Percentiles rank a stretch among this genome's conserved stretches.
Conservation (phyloP, 1,140 invertebrate species). For the Ylistrum balloti region DNA sequence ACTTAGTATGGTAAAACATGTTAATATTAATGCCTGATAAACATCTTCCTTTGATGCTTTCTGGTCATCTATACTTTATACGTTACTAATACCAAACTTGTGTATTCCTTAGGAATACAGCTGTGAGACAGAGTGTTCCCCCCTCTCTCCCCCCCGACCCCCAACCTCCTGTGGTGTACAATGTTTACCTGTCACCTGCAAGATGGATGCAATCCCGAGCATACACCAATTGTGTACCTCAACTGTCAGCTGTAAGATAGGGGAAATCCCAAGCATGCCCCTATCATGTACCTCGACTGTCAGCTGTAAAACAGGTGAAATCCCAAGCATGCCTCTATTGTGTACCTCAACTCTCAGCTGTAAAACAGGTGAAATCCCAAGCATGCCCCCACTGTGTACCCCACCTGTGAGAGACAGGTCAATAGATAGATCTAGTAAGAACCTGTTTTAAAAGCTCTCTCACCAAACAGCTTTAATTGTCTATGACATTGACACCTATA, state of each 20-base stretch:
- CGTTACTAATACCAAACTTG: too few relatives aligned
- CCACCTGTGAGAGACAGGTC: background rate
- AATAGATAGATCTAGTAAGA: background rate
- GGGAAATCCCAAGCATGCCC: background rate
- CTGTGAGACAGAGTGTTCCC: too few relatives aligned
- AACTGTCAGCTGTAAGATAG: too few relatives aligned
- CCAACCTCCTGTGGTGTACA: background rate
- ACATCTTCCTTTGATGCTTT: too few relatives aligned
- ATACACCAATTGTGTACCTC: background rate
- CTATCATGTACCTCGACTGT: background rate
- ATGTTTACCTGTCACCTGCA: too few relatives aligned
- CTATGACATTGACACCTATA: slow-evolving; percentile 33
- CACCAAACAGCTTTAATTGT: slow-evolving; percentile 3
- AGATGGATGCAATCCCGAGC: background rate
- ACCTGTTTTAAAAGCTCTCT: background rate
- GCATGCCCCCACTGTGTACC: background rate
- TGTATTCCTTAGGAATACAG: too few relatives aligned
- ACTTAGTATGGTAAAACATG: too few relatives aligned
- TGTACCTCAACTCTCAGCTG: background rate
- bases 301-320: too few relatives aligned
- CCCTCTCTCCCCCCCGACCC: too few relatives aligned
- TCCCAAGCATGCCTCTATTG: background rate
- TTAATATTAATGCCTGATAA: too few relatives aligned
- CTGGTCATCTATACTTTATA: too few relatives aligned
- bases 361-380: too few relatives aligned